Evolutionary conservation across 2,888 invertebrate genomes (phyloP).

Genomic region (Spialia ferax): DNA sequence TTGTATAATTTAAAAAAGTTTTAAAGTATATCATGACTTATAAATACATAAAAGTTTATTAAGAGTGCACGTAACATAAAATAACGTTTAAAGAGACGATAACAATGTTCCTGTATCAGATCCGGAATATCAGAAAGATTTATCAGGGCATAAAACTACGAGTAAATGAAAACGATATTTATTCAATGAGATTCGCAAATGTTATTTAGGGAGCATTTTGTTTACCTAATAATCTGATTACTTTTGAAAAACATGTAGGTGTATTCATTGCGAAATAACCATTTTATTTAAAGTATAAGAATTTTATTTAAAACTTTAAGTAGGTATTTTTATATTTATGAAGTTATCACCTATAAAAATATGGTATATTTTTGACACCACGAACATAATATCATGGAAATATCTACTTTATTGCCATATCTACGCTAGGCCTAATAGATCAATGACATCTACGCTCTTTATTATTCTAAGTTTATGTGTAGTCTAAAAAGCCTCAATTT

Average conservation of each 20-base stretch:
- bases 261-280: neutral
- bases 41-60: neutral
- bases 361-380: no score
- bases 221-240: neutral
- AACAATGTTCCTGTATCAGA: neutral
- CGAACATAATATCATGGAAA: no score
- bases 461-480: no score
- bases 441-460: no score
- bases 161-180: conserved; percentile 4
- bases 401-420: no score
- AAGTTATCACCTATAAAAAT: no score
- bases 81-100: neutral
- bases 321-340: no score
- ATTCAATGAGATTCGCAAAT: neutral
- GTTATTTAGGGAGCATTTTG: neutral
- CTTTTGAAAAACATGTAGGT: neutral
- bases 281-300: neutral
- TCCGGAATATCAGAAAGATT: neutral
- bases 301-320: no score
- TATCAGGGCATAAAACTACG: neutral
- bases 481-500: no score
- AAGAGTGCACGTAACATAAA: neutral
- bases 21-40: no score
- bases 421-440: no score
- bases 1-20: neutral